These are phyloP conservation scores for Mamestra brassicae DNA, from an alignment of 2,888 invertebrate genomes.

Conservation along the genomic window DNA sequence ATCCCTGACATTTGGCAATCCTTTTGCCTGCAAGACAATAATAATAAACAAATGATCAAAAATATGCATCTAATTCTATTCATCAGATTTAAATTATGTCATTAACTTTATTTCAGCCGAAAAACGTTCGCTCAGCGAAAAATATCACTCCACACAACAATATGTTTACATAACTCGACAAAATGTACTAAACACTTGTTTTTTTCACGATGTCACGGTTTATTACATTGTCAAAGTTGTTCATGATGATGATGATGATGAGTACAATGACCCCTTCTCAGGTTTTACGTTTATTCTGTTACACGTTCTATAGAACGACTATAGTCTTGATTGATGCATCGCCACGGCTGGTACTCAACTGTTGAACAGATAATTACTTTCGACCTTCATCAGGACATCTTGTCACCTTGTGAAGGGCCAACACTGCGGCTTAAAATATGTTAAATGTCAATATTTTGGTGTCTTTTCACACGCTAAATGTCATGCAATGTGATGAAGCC, in stretches of 20 bases:
- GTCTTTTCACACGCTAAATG: conserved; percentile 25
- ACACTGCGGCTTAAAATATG: neutral
- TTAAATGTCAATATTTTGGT: neutral
- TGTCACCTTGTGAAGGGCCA: neutral
- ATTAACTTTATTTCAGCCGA: neutral
- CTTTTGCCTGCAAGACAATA: neutral
- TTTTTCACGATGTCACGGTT: too few relatives aligned
- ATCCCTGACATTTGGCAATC: conserved; percentile 52
- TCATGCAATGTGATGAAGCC: conserved; percentile 8
- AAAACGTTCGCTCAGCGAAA: too few relatives aligned
- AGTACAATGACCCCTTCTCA: too few relatives aligned
- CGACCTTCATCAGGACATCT: neutral
- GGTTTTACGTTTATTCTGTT: too few relatives aligned
- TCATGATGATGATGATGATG: too few relatives aligned
- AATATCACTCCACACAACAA: too few relatives aligned
- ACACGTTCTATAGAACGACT: neutral
- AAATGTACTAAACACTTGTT: too few relatives aligned
- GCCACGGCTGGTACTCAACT: neutral
- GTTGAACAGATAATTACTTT: neutral
- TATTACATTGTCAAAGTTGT: too few relatives aligned
- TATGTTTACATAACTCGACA: too few relatives aligned
- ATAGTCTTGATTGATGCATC: neutral
- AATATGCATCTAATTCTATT: neutral
- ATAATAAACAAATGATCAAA: conserved; percentile 3
- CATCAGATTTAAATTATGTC: neutral